Evolutionary conservation across 2,797 vertebrate species (phyloP).

Genomic region (Bovichtus diacanthus): DNA sequence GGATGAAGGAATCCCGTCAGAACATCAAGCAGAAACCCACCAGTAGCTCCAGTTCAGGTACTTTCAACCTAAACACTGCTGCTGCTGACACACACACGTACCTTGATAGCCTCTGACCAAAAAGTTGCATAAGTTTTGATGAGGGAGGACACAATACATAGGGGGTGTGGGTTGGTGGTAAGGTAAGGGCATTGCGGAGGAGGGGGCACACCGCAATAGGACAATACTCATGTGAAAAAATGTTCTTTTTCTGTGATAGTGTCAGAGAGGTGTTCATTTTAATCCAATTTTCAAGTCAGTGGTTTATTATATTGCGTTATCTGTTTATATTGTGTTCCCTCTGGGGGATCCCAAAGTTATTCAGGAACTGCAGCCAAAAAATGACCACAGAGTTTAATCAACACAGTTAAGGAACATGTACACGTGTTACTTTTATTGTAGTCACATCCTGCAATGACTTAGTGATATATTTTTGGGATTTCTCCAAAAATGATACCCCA

Average conservation of each 20-base stretch:
- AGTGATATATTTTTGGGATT: not conserved
- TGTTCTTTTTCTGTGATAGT: not conserved
- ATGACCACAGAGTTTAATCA: constrained; percentile 8
- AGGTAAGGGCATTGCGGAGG: constrained; percentile 6
- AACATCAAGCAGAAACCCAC: constrained; percentile 97
- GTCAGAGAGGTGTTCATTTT: constrained; percentile 23
- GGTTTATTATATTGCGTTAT: constrained; percentile 1
- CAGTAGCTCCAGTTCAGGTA: constrained; percentile 98
- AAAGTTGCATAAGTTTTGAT: constrained; percentile 34
- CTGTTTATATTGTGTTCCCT: not conserved
- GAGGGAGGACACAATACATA: not conserved
- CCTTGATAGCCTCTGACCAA: constrained; percentile 13
- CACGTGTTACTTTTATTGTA: not conserved
- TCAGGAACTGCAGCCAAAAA: constrained; percentile 5
- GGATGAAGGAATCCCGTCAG: constrained; percentile 99
- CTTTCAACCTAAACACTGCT: constrained; percentile 24
- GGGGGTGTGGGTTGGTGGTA: constrained; percentile 3
- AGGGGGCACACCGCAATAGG: constrained; percentile 13
- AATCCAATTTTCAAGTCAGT: constrained; percentile 7
- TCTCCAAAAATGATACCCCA: not conserved
- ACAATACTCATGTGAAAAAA: constrained; percentile 16
- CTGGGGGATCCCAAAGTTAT: not conserved
- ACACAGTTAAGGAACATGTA: not conserved
- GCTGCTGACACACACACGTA: constrained; percentile 9
- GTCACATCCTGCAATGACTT: not conserved